Evolutionary conservation across 2,888 invertebrate genomes (phyloP), one percentile per base, ranked within the genome.

Genomic region (Dynastes grantii): DNA sequence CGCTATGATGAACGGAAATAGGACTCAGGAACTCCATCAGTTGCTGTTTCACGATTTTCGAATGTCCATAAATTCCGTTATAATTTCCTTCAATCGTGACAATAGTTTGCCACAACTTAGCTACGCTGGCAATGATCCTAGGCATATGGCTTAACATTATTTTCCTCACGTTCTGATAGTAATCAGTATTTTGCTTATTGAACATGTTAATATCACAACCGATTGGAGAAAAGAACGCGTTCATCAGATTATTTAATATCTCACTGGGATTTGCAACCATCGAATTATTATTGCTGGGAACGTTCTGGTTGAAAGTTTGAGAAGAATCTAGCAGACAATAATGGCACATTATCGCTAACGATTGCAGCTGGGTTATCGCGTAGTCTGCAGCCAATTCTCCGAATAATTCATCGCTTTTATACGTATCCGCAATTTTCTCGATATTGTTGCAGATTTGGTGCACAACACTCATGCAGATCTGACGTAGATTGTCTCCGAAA

Each of bases 1-100:
- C 91, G 11, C 95, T 94, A 87, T 97, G 96, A 85, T 95, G 94
- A 77, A 95, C 92, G 6, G 96, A 95, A 71, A 97, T 93, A 0
- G 97, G 97, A 84, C 95, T 95, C 3, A 97, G 88, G 82, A 97
- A 93, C 86, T 96, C 95, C 83, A 97, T 88, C 68, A 97, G 90
- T 83, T 95, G 94, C 83, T 95, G 94, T 81, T 94, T 93, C 11
- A 96, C 93, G 81, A 94, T 90, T 87, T 95, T 91, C 3, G 92
- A 90, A 85, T 90, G 92, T 40, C 92, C 92, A 76, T 91, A 90
- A 5, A 92, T 90, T 13, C 90, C 89, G 81, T 90, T 90, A 83
- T 91, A 91, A 80, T 91, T 91, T 80, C 82, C 84, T 63, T 86
- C 87, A 64, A 86, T 83, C 78, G 85, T 85, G 49, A 93, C 91